Conservation (phyloP, 2,888 invertebrate species). For the Aquatica leii region DNA sequence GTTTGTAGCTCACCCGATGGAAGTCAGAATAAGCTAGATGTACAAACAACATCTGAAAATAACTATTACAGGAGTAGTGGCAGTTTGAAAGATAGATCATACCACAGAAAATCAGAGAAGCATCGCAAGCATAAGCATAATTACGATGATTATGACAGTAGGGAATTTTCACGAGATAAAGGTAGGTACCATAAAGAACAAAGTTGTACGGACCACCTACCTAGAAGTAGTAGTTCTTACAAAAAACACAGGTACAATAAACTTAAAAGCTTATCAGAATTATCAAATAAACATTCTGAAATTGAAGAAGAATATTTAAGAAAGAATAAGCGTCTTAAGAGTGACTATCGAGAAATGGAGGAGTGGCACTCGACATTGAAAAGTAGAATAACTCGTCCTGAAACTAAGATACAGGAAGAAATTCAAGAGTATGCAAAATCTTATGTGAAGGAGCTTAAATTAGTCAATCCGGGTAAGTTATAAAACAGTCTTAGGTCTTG, state of each 20-base stretch:
- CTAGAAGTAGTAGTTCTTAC: slow-evolving; percentile 11
- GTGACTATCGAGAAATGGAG: neutral
- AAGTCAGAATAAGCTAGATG: neutral
- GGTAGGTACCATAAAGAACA: slow-evolving; percentile 20
- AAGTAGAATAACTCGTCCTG: neutral
- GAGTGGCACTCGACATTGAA: neutral
- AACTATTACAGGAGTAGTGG: neutral
- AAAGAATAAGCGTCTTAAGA: neutral
- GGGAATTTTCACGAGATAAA: slow-evolving; percentile 1
- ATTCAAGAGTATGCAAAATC: neutral
- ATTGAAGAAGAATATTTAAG: slow-evolving; percentile 6
- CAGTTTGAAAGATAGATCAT: neutral
- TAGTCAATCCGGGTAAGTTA: too few relatives aligned
- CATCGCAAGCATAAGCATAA: neutral
- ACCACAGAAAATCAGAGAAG: neutral
- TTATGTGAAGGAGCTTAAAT: too few relatives aligned
- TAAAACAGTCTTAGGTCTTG: too few relatives aligned
- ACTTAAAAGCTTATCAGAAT: neutral
- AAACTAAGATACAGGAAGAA: neutral
- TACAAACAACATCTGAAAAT: neutral
- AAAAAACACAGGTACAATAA: slow-evolving; percentile 12
- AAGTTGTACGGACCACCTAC: slow-evolving; percentile 2
- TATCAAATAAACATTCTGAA: slow-evolving; percentile 1
- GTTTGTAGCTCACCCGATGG: slow-evolving; percentile 4
- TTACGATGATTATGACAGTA: slow-evolving; percentile 4